Evolutionary conservation across 92 coral and sea anemone species (phyloP), one percentile per base, ranked within the genome.

Genomic region (Porites evermanni): DNA sequence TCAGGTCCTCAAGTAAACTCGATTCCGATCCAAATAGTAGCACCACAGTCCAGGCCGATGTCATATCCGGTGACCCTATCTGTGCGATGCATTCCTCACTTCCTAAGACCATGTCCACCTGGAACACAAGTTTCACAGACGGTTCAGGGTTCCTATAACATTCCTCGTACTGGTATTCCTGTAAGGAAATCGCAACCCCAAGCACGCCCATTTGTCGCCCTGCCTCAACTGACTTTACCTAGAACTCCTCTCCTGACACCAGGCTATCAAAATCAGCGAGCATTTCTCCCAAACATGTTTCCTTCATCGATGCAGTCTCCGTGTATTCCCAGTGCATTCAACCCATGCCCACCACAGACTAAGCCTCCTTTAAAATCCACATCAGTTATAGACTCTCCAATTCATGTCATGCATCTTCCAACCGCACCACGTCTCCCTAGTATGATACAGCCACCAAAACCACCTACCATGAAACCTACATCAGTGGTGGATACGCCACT

Each of bases 321-420:
- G 32, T 90, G 93, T 70, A 87, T 87, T 10, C 93, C 93, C 1
- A 81, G 81, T 70, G 53, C 82, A 51, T 67, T 51, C 18, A 86
- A 82, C 7, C 67, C 66, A 7, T 91, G 94, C n/a, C 72, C 85
- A 60, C 87, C 80, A 24, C 60, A 24, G 10, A 63, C 56, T 1
- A 72, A 11, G 3, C 59, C 53, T 60, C 47, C 58, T 1, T 3
- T 32, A 2, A 81, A 70, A 50, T 50, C 86, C 6, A 17, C 12
- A 44, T 69, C 75, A 56, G 70, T 81, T 18, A 11, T 44, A 70
- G 78, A 58, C 38, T 72, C 78, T 12, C 86, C 86, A 12, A 68
- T 51, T 8, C 85, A 81, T 52, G 63, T 81, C 32, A 81, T 75
- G 26, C 88, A 53, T 53, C 67, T 75, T 13, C 85, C 70, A 53